phyloP scores from a whole-genome alignment of 53 echinoderm and acorn worm genomes.

The Echinarachnius parma region DNA sequence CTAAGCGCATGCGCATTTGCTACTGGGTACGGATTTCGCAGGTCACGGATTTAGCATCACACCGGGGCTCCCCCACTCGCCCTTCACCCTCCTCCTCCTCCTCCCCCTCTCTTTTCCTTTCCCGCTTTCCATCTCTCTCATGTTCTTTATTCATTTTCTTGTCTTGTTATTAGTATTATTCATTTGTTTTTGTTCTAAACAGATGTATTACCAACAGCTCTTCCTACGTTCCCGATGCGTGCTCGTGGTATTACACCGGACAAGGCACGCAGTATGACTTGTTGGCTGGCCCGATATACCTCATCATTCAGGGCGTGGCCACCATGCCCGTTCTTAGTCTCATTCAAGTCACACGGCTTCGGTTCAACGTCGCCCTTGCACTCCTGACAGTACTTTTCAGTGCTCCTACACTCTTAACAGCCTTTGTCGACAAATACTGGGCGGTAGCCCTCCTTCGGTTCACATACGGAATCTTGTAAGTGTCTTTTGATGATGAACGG shows the following conservation, averaged over 20 bases:
- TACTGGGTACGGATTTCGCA: no score
- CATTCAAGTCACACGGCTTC: conserved; percentile 47
- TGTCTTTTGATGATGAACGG: no score
- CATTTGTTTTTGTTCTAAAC: no score
- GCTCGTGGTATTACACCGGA: conserved; percentile 61
- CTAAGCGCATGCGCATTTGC: no score
- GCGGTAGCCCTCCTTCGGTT: conserved; percentile 62
- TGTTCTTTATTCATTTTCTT: no score
- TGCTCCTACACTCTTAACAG: conserved; percentile 51
- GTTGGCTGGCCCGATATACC: conserved; percentile 65
- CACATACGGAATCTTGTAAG: conserved; percentile 60
- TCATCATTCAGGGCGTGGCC: conserved; percentile 55
- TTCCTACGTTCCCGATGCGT: conserved; percentile 30
- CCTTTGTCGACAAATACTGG: conserved; percentile 72
- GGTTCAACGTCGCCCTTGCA: conserved; percentile 44
- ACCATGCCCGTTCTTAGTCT: conserved; percentile 47
- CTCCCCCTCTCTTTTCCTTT: no score
- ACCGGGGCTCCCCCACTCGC: no score
- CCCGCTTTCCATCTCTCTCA: no score
- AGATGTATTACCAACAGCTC: conserved; percentile 29
- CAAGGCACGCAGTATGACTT: conserved; percentile 61
- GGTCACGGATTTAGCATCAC: no score
- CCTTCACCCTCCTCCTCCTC: no score
- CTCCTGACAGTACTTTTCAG: conserved; percentile 58
- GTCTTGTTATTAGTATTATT: no score